Evolutionary conservation across 2,113 vertebrate species (phyloP).

Genomic region (Seriola rivoliana): DNA sequence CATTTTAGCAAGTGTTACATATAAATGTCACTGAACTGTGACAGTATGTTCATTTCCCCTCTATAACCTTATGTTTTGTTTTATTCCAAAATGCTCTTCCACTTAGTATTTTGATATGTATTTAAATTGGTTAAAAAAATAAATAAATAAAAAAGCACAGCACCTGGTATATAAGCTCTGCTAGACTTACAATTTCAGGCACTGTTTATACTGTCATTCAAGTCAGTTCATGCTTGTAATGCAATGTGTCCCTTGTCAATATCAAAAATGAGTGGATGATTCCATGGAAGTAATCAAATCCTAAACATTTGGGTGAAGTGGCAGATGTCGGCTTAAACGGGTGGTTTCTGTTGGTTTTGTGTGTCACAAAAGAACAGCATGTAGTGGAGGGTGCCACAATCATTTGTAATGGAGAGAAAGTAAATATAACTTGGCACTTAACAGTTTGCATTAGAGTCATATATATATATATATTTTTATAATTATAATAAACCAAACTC

Average conservation of each 20-base stretch:
- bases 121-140: background rate
- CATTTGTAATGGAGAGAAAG: conserved; percentile 11
- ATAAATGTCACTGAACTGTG: background rate
- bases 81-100: background rate
- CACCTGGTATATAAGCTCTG: background rate
- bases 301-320: background rate
- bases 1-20: background rate
- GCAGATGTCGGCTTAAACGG: background rate
- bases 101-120: background rate
- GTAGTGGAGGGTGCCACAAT: conserved; percentile 1
- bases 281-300: background rate
- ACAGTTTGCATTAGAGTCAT: conserved; percentile 29
- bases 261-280: conserved; percentile 30
- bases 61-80: background rate
- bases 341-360: conserved; percentile 49
- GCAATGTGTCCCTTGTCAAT: background rate
- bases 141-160: background rate
- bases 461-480: background rate
- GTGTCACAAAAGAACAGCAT: conserved; percentile 2
- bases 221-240: background rate
- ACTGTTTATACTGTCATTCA: background rate
- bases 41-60: background rate
- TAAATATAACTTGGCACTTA: conserved; percentile 42
- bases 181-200: conserved; percentile 3
- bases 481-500: background rate